Evolutionary conservation across 2,888 invertebrate species (phyloP).

Genomic region (Eumerus sabulonum): DNA sequence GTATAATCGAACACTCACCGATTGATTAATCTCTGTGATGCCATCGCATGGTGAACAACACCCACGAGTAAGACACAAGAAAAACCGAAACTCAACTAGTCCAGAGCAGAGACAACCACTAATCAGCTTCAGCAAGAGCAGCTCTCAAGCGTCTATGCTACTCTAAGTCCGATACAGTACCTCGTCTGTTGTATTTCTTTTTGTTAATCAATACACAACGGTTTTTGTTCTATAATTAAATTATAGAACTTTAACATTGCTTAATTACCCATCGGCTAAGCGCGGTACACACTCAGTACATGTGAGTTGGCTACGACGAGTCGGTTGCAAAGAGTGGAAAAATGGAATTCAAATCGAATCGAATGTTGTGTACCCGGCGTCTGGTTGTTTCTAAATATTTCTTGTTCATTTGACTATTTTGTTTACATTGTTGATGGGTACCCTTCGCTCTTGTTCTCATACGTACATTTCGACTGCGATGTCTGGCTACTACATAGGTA

Average conservation of each 20-base stretch:
- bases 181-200: conserved; percentile 8
- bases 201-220: conserved; percentile 47
- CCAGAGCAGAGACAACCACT: too few species aligned
- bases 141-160: too few species aligned
- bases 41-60: conserved; percentile 12
- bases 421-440: neutral
- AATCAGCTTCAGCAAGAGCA: too few species aligned
- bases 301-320: too few species aligned
- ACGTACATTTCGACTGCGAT: too few species aligned
- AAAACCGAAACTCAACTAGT: too few species aligned
- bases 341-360: too few species aligned
- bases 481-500: too few species aligned
- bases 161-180: too few species aligned
- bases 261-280: conserved; percentile 12
- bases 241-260: conserved; percentile 49
- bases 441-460: too few species aligned
- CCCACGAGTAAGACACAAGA: too few species aligned
- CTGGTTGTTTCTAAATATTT: conserved; percentile 16
- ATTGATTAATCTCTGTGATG: conserved; percentile 2
- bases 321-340: too few species aligned
- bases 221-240: conserved; percentile 57
- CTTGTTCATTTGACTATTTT: conserved; percentile 2
- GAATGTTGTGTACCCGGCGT: conserved; percentile 1
- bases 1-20: neutral
- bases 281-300: neutral